phyloP scores from a whole-genome alignment of 2,113 vertebrate genomes.

The Micronycteris hirsuta region DNA sequence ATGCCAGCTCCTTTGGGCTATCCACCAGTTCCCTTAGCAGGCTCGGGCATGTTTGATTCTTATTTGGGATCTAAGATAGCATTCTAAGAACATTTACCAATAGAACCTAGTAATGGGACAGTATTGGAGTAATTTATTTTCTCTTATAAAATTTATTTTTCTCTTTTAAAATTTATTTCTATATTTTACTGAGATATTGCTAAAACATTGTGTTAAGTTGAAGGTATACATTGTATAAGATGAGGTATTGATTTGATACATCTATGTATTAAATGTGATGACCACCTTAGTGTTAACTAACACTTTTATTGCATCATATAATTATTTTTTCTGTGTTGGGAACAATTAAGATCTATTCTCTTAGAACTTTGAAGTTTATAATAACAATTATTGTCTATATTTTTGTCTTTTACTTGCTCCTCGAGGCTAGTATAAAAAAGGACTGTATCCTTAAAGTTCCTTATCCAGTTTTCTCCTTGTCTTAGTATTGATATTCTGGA shows the following conservation, averaged over 20 bases:
- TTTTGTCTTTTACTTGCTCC: neutral
- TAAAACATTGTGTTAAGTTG: neutral
- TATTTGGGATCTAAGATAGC: neutral
- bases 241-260: neutral
- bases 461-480: neutral
- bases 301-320: neutral
- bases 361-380: neutral
- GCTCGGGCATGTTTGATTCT: neutral
- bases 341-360: neutral
- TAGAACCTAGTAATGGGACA: neutral
- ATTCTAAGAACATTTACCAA: neutral
- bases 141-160: neutral
- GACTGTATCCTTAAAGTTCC: neutral
- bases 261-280: neutral
- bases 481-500: neutral
- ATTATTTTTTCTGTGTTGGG: neutral
- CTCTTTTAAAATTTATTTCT: neutral
- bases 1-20: neutral
- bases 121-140: neutral
- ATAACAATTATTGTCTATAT: neutral
- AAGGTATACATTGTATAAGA: neutral
- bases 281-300: neutral
- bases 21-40: neutral
- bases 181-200: neutral
- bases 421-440: neutral